A percentile compares a stretch with the other conserved stretches of the same genome.
Conservation (phyloP, 2,888 invertebrate genomes). For the Temnothorax unifasciatus region DNA sequence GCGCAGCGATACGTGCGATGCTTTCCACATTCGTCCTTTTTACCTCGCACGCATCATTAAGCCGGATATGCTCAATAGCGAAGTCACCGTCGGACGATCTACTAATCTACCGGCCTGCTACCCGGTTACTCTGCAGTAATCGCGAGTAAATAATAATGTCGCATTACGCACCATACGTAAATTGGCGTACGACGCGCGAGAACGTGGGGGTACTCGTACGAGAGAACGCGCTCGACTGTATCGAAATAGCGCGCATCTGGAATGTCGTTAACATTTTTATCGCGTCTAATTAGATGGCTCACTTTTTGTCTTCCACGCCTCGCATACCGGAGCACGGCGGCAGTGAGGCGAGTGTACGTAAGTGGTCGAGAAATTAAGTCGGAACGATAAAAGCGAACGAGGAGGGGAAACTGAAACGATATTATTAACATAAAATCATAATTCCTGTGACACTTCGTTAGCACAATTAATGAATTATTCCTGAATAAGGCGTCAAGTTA, state of each 20-base stretch:
- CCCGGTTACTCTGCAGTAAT: constrained; percentile 54
- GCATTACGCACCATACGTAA: constrained; percentile 62
- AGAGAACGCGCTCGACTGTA: constrained; percentile 31
- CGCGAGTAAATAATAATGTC: constrained; percentile 68
- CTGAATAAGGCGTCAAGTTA: neutral
- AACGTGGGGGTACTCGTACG: neutral
- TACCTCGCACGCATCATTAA: constrained; percentile 62
- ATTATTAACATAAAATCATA: constrained; percentile 36
- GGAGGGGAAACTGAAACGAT: neutral
- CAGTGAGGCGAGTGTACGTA: constrained; percentile 3
- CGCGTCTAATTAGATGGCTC: constrained; percentile 42
- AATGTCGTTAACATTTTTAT: constrained; percentile 46
- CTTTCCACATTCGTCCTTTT: constrained; percentile 54
- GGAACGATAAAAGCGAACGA: constrained; percentile 31
- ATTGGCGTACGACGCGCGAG: constrained; percentile 30
- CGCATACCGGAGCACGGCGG: constrained; percentile 12
- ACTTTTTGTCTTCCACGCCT: constrained; percentile 23
- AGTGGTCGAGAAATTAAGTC: constrained; percentile 39
- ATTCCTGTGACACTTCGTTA: constrained; percentile 21
- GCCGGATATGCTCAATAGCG: constrained; percentile 45
- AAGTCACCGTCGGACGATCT: constrained; percentile 15
- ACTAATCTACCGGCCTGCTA: constrained; percentile 49
- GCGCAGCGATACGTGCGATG: constrained; percentile 6
- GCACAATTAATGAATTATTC: constrained; percentile 31
- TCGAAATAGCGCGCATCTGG: constrained; percentile 51